Percentiles rank a stretch among this genome's conserved stretches.
phyloP scores from a whole-genome alignment of 2,797 vertebrate species.

The Pseudochirops corinnae region DNA sequence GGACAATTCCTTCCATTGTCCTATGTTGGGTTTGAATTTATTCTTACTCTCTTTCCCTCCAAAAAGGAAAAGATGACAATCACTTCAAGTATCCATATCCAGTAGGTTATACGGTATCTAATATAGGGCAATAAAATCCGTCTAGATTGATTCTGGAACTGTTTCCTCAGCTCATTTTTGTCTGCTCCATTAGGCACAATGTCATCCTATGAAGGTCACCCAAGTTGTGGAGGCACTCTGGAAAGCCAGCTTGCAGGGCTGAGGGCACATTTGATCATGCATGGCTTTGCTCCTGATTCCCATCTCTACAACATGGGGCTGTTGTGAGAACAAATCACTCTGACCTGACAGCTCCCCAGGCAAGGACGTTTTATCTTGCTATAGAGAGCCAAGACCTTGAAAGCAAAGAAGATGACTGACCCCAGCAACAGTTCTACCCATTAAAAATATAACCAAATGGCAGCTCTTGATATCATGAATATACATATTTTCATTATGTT shows the following conservation, averaged over 20 bases:
- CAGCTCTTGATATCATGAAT: not conserved
- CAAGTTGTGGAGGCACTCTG: not conserved
- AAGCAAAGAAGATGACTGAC: not conserved
- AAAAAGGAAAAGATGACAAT: constrained; percentile 15
- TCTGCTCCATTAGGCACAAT: constrained; percentile 29
- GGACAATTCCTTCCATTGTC: constrained; percentile 23
- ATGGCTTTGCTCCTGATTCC: constrained; percentile 43
- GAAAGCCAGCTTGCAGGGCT: constrained; percentile 9
- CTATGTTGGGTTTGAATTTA: constrained; percentile 31
- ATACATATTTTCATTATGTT: not conserved
- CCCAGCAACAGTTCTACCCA: not conserved
- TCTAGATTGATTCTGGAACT: constrained; percentile 16
- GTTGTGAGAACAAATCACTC: constrained; percentile 32
- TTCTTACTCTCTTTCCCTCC: not conserved
- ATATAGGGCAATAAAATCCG: constrained; percentile 45
- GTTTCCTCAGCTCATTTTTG: constrained; percentile 32
- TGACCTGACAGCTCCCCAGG: not conserved
- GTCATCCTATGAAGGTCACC: constrained; percentile 52
- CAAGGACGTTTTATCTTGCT: not conserved
- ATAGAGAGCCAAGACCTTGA: not conserved
- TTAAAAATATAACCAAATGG: not conserved
- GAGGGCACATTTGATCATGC: constrained; percentile 55
- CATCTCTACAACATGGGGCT: constrained; percentile 11
- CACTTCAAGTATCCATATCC: constrained; percentile 9
- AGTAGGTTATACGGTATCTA: constrained; percentile 39